Percentiles rank a stretch among this genome's conserved stretches.
Conservation (phyloP, 2,888 invertebrate species). For the Gerris lacustris region DNA sequence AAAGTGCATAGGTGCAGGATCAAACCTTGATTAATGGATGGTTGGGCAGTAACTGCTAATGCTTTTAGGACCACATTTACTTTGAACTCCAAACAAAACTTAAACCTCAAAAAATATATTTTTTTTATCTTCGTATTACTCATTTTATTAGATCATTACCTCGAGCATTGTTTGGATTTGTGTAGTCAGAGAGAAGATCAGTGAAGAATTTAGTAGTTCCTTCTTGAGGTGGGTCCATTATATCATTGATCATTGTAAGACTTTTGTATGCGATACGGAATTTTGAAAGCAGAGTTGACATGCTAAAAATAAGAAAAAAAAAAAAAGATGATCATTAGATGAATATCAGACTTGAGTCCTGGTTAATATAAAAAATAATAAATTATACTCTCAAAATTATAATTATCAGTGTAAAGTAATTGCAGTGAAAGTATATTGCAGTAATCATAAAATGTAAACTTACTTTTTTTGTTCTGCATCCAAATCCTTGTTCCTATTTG, state of each 20-base stretch:
- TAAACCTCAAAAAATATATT: too few species aligned
- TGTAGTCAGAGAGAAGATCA: slow-evolving; percentile 46
- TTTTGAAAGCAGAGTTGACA: slow-evolving; percentile 90
- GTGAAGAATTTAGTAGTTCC: slow-evolving; percentile 68
- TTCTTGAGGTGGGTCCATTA: slow-evolving; percentile 72
- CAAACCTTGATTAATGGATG: too few species aligned
- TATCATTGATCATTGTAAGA: slow-evolving; percentile 79
- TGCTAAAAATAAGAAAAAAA: slow-evolving; percentile 44
- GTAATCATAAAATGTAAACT: slow-evolving; percentile 30
- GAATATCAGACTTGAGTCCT: background rate
- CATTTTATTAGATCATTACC: background rate
- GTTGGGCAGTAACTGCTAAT: too few species aligned
- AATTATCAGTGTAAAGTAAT: slow-evolving; percentile 1
- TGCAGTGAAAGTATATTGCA: background rate
- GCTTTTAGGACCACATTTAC: too few species aligned
- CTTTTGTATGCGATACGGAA: slow-evolving; percentile 95
- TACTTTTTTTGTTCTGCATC: slow-evolving; percentile 80
- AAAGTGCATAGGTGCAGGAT: too few species aligned
- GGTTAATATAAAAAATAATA: background rate
- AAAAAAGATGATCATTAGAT: background rate
- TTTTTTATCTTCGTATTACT: too few species aligned
- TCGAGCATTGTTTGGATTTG: slow-evolving; percentile 13
- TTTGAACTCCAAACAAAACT: too few species aligned
- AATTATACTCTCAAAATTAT: slow-evolving; percentile 2
- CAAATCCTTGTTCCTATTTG: slow-evolving; percentile 76